Evolutionary conservation across 2,797 vertebrate genomes (phyloP).

Genomic region (Poeciliopsis infans): DNA sequence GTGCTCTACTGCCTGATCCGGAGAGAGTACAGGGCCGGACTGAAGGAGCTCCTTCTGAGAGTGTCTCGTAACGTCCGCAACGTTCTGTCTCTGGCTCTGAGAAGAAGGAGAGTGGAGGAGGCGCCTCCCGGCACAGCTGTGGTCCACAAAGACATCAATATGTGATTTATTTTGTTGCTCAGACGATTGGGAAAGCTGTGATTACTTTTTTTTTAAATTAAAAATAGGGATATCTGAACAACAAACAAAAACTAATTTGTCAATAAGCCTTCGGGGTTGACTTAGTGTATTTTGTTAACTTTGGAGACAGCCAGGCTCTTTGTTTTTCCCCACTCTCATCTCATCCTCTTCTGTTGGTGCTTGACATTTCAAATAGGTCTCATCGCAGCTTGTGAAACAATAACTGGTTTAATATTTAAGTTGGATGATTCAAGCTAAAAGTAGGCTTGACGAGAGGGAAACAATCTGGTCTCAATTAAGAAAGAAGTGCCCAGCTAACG

Average conservation of each 20-base stretch:
- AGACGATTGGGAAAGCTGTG: background rate
- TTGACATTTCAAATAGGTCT: background rate
- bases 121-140: slow-evolving; percentile 62
- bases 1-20: slow-evolving; percentile 85
- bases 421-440: background rate
- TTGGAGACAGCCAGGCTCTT: background rate
- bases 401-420: background rate
- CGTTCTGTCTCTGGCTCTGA: slow-evolving; percentile 61
- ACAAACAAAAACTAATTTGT: background rate
- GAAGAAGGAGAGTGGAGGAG: slow-evolving; percentile 72
- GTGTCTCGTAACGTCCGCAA: slow-evolving; percentile 67
- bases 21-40: slow-evolving; percentile 77
- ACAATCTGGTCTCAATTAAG: background rate
- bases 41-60: slow-evolving; percentile 78
- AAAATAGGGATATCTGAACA: background rate
- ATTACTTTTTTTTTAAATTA: background rate
- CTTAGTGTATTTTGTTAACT: slow-evolving; percentile 3
- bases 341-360: background rate
- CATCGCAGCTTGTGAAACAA: background rate
- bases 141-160: slow-evolving; percentile 63
- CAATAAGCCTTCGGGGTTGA: background rate
- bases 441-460: background rate
- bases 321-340: background rate
- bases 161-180: slow-evolving; percentile 48
- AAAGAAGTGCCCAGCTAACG: background rate